Percentiles rank a stretch among this genome's conserved stretches.
These are phyloP conservation scores for Parnassius orleans DNA, from an alignment of 2,888 invertebrate genomes.

Conservation along the genomic window DNA sequence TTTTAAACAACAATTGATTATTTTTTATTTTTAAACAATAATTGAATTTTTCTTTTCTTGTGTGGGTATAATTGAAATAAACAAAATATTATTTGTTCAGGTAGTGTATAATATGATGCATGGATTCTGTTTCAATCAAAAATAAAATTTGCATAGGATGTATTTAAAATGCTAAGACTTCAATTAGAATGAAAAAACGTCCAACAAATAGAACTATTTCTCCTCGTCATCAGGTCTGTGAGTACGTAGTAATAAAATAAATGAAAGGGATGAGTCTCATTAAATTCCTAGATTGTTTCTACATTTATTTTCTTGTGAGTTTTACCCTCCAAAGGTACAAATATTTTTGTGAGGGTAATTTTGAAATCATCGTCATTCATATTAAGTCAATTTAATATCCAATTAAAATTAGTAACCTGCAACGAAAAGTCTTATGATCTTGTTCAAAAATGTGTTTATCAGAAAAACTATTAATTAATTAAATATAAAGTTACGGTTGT, in stretches of 20 bases:
- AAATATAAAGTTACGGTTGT: slow-evolving; percentile 37
- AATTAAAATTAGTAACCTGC: slow-evolving; percentile 25
- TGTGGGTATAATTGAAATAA: too few relatives aligned
- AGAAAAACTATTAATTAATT: slow-evolving; percentile 17
- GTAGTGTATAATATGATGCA: too few relatives aligned
- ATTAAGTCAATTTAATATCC: slow-evolving; percentile 34
- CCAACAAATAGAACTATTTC: slow-evolving; percentile 12
- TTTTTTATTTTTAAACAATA: not conserved
- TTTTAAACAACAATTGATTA: not conserved
- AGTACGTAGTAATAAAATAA: slow-evolving; percentile 1
- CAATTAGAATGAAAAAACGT: slow-evolving; percentile 18
- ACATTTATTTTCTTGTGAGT: not conserved
- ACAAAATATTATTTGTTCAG: too few relatives aligned
- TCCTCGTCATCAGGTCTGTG: slow-evolving; percentile 21
- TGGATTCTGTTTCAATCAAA: too few relatives aligned
- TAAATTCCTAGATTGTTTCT: too few relatives aligned
- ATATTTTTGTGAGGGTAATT: slow-evolving; percentile 29
- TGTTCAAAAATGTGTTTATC: slow-evolving; percentile 10
- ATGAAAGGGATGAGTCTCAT: not conserved
- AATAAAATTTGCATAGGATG: too few relatives aligned
- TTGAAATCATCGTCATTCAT: slow-evolving; percentile 30
- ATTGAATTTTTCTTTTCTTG: too few relatives aligned
- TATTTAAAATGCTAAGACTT: not conserved
- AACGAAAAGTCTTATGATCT: slow-evolving; percentile 9
- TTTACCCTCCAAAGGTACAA: slow-evolving; percentile 10